These are phyloP conservation scores for Zeugodacus cucurbitae DNA, from an alignment of 1,140 invertebrate genomes.

Conservation along the genomic window DNA sequence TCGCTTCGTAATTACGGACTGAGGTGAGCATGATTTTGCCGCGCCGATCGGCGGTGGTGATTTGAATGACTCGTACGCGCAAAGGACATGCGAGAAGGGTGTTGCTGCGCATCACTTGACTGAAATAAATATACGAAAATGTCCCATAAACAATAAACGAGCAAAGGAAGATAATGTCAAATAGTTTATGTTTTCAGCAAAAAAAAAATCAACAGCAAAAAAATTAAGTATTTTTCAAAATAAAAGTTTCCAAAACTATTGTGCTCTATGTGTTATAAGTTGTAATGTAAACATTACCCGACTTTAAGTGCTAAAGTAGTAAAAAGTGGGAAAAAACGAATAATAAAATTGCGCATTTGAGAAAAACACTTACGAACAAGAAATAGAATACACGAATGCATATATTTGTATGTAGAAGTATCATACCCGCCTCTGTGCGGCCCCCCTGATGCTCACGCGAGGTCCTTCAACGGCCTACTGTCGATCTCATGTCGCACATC, in stretches of 20 bases:
- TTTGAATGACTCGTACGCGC: not conserved
- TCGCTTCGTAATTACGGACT: not conserved
- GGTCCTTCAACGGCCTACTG: not conserved
- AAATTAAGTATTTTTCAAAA: not conserved
- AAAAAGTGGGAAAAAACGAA: not conserved
- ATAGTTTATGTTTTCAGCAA: slow-evolving; percentile 6
- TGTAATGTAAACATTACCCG: not conserved
- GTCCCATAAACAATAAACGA: not conserved
- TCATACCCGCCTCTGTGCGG: not conserved
- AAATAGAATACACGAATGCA: not conserved
- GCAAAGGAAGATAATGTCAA: not conserved
- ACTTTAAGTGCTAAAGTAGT: slow-evolving; percentile 5
- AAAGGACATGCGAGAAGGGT: not conserved
- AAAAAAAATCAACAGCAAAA: not conserved
- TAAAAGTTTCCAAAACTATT: not conserved
- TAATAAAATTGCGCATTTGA: not conserved
- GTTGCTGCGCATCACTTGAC: not conserved
- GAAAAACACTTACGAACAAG: not conserved
- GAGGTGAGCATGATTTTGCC: not conserved
- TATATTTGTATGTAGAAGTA: too few species aligned
- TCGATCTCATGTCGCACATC: not conserved
- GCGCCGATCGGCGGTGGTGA: not conserved
- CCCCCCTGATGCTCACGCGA: not conserved
- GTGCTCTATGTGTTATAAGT: not conserved
- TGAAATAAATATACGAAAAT: too few species aligned